Evolutionary conservation across 2,888 invertebrate genomes (phyloP).

Genomic region (Acronicta aceris): DNA sequence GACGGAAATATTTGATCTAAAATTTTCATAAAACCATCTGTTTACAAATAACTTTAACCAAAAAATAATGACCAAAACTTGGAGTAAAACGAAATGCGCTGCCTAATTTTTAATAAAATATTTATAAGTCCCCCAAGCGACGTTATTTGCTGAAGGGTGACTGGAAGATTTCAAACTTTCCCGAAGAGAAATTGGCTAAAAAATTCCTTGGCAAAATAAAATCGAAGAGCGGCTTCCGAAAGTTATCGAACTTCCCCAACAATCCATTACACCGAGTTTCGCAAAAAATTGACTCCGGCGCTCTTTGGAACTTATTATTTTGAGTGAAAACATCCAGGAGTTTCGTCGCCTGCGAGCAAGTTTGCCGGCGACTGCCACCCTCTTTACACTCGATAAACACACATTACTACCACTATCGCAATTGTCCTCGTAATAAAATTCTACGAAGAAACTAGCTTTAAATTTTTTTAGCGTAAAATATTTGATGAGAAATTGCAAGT

Average conservation of each 20-base stretch:
- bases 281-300: conserved; percentile 83
- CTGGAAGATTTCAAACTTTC: conserved; percentile 84
- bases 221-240: conserved; percentile 88
- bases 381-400: conserved; percentile 67
- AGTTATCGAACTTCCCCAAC: conserved; percentile 88
- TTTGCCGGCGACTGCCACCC: conserved; percentile 65
- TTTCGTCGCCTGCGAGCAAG: conserved; percentile 78
- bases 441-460: conserved; percentile 11
- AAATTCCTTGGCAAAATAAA: conserved; percentile 87
- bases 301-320: conserved; percentile 86
- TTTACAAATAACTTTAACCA: conserved; percentile 26
- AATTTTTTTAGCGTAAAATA: neutral
- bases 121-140: conserved; percentile 63
- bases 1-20: neutral
- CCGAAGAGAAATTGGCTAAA: conserved; percentile 87
- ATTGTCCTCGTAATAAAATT: conserved; percentile 39
- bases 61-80: conserved; percentile 44
- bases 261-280: conserved; percentile 88
- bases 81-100: conserved; percentile 44
- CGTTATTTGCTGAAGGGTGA: conserved; percentile 80
- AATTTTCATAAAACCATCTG: conserved; percentile 5
- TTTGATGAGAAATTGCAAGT: neutral
- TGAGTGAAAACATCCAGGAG: conserved; percentile 86
- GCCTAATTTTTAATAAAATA: conserved; percentile 59
- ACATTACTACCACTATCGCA: conserved; percentile 55